These are phyloP conservation scores for Tetramorium simillimum DNA, from an alignment of 1,140 invertebrate species.

Conservation along the genomic window DNA sequence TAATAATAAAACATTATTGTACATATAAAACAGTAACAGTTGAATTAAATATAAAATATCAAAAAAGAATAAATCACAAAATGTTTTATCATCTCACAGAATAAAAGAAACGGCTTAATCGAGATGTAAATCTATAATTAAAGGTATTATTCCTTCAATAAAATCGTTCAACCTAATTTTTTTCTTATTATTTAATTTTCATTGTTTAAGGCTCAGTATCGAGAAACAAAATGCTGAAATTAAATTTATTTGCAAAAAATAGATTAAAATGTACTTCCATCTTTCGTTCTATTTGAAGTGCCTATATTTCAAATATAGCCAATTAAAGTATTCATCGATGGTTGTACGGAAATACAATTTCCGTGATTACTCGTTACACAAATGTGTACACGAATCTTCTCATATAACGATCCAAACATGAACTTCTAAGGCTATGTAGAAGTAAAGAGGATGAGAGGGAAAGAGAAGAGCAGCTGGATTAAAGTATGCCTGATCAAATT, in stretches of 20 bases:
- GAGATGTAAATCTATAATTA: not conserved
- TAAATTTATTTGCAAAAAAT: not conserved
- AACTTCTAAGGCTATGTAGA: not conserved
- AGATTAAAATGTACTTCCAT: not conserved
- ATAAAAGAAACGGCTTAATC: not conserved
- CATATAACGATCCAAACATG: not conserved
- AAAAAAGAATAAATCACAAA: not conserved
- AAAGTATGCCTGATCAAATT: not conserved
- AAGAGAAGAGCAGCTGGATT: not conserved
- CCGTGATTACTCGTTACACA: conserved; percentile 1
- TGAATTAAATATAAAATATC: not conserved
- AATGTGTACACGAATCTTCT: not conserved
- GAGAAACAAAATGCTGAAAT: not conserved
- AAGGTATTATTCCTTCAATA: not conserved
- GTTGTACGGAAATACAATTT: not conserved
- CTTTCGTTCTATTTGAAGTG: not conserved
- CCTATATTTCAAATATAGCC: not conserved
- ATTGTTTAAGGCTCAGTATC: not conserved
- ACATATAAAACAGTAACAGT: not conserved
- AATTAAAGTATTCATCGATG: not conserved
- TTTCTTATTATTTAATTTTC: not conserved
- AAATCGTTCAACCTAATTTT: not conserved
- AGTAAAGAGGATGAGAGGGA: not conserved
- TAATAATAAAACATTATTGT: not conserved
- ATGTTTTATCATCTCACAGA: not conserved